Conservation (phyloP, 2,797 vertebrate genomes). For the Dendrocincla tyrannina region DNA sequence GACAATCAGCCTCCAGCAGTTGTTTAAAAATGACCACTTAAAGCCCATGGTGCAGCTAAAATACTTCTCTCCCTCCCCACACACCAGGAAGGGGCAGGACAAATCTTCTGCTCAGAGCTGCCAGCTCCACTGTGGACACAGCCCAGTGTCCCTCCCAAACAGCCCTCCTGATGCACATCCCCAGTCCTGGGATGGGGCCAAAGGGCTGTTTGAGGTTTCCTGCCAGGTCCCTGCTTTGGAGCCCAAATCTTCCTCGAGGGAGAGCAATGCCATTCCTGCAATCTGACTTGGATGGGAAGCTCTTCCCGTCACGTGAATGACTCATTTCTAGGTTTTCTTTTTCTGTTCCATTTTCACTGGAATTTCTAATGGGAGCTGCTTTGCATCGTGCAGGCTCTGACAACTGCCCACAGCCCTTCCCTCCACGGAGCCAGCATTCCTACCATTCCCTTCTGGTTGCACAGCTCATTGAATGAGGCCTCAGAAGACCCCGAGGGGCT, state of each 20-base stretch:
- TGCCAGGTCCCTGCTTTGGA: background rate
- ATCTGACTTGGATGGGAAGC: background rate
- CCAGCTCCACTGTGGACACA: background rate
- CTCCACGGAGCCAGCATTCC: background rate
- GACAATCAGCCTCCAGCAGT: background rate
- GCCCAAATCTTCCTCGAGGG: background rate
- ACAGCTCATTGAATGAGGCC: background rate
- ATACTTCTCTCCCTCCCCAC: background rate
- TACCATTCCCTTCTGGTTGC: background rate
- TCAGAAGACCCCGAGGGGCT: background rate
- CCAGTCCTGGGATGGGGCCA: background rate
- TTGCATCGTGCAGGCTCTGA: background rate
- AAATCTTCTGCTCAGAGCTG: background rate
- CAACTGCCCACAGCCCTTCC: background rate
- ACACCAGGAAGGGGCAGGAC: background rate
- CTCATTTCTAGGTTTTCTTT: background rate
- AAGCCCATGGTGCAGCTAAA: background rate
- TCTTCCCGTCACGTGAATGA: background rate
- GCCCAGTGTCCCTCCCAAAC: background rate
- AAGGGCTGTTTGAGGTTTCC: background rate
- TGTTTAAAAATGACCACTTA: background rate
- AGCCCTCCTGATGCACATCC: background rate
- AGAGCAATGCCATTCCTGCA: background rate
- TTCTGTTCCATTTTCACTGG: background rate
- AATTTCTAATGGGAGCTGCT: background rate